Conservation (phyloP, 2,113 vertebrate genomes). For the Podarcis cretensis region DNA sequence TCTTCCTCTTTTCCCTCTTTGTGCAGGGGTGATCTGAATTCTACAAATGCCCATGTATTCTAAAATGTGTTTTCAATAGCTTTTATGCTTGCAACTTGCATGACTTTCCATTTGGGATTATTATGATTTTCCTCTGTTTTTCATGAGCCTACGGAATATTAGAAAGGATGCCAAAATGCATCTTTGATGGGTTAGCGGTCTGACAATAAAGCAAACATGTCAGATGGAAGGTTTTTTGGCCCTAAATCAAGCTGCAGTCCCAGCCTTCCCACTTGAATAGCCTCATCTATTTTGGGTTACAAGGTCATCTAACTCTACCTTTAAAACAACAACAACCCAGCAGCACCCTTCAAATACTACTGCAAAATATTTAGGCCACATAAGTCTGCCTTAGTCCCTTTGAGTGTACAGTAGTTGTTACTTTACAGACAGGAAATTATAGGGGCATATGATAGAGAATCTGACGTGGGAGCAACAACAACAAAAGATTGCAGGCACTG, state of each 20-base stretch:
- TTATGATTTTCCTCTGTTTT: conserved; percentile 33
- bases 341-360: conserved; percentile 35
- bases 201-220: conserved; percentile 35
- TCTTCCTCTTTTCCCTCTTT: not conserved
- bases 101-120: conserved; percentile 38
- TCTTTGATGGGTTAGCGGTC: not conserved
- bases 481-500: conserved; percentile 21
- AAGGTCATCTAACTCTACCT: conserved; percentile 11
- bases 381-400: conserved; percentile 45
- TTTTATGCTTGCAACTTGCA: not conserved
- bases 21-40: not conserved
- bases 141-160: conserved; percentile 36
- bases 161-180: not conserved
- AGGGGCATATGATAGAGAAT: conserved; percentile 55
- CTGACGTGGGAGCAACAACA: conserved; percentile 9
- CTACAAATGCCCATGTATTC: conserved; percentile 17
- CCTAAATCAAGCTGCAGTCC: conserved; percentile 14
- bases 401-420: conserved; percentile 24
- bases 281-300: conserved; percentile 20
- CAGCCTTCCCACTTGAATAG: conserved; percentile 31
- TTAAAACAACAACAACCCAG: conserved; percentile 25
- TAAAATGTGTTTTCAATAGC: not conserved
- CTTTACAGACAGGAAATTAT: conserved; percentile 58
- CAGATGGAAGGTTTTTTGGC: not conserved
- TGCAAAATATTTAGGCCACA: conserved; percentile 48